These are phyloP conservation scores for Diaphora mendica DNA, from an alignment of 2,888 invertebrate genomes.

Conservation along the genomic window DNA sequence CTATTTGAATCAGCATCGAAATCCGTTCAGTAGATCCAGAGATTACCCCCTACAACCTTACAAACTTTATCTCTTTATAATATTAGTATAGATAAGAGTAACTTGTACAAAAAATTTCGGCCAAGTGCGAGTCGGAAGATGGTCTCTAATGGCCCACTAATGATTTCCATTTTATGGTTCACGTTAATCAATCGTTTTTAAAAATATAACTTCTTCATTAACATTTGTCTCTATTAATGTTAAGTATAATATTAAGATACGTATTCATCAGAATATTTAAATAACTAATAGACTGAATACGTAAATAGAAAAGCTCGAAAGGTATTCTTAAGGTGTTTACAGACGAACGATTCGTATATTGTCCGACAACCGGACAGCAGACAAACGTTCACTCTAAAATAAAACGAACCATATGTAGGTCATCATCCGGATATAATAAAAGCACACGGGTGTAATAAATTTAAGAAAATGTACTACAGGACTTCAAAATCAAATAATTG, in stretches of 20 bases:
- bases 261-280: not conserved
- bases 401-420: not conserved
- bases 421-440: not conserved
- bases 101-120: too few species aligned
- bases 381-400: not conserved
- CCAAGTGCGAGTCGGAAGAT: too few species aligned
- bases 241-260: not conserved
- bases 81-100: too few species aligned
- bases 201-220: not conserved
- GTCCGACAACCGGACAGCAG: not conserved
- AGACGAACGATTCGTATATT: not conserved
- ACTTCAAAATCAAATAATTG: too few species aligned
- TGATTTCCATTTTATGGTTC: not conserved
- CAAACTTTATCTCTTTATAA: too few species aligned
- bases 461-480: too few species aligned
- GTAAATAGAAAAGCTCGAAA: not conserved
- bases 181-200: conserved; percentile 2
- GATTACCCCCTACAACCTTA: too few species aligned
- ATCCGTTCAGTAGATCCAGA: too few species aligned
- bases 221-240: conserved; percentile 5
- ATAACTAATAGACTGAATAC: not conserved
- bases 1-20: too few species aligned
- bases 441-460: not conserved
- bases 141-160: too few species aligned
- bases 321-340: not conserved